These are phyloP conservation scores for Enteromius paludinosus DNA, from an alignment of 2,797 vertebrate species.

Conservation along the genomic window DNA sequence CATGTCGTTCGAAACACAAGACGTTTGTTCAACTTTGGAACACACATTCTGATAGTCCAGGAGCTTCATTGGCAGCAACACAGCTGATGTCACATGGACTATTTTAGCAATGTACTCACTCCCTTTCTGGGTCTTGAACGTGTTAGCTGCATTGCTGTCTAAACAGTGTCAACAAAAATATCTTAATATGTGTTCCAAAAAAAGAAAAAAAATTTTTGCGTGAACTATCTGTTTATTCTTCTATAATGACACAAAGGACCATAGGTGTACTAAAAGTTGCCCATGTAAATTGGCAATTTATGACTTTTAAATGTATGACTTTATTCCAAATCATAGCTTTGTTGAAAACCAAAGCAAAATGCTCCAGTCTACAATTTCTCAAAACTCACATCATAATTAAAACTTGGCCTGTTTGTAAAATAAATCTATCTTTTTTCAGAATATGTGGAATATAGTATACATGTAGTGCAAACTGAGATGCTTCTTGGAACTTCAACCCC, in stretches of 20 bases:
- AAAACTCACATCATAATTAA: background rate
- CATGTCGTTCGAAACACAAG: background rate
- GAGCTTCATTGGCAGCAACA: background rate
- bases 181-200: background rate
- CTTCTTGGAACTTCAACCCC: background rate
- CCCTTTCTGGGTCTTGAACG: no score
- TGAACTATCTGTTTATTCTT: background rate
- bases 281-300: no score
- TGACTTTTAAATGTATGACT: background rate
- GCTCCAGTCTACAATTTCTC: background rate
- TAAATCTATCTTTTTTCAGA: background rate
- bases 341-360: background rate
- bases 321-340: background rate
- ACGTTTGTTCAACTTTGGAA: background rate
- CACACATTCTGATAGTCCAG: background rate
- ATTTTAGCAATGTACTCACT: background rate
- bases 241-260: background rate
- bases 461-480: background rate
- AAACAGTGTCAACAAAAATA: background rate
- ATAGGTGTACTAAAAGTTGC: background rate
- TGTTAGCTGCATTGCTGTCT: background rate
- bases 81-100: background rate
- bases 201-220: background rate
- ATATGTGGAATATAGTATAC: background rate
- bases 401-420: background rate